Evolutionary conservation across 2,113 vertebrate genomes (phyloP).

Genomic region (Phodopus roborovskii): DNA sequence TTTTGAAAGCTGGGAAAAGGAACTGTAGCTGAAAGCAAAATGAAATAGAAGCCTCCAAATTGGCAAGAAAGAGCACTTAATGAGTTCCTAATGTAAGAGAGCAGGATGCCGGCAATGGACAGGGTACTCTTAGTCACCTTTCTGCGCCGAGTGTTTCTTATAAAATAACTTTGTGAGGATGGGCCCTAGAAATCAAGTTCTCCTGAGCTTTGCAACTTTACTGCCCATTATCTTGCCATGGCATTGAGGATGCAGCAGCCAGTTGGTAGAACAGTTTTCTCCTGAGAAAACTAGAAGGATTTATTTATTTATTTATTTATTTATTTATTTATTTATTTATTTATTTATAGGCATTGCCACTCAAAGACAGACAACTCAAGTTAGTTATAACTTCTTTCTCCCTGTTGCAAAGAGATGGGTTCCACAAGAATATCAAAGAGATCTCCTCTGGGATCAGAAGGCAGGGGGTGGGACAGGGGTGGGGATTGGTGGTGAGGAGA

Average conservation of each 20-base stretch:
- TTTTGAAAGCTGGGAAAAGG: slow-evolving; percentile 58
- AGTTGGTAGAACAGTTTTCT: slow-evolving; percentile 23
- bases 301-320: too few species aligned
- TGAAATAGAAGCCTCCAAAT: slow-evolving; percentile 45
- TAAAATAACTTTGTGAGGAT: slow-evolving; percentile 39
- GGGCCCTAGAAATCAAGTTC: neutral
- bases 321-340: neutral
- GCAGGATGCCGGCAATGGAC: neutral
- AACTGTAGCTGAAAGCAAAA: slow-evolving; percentile 66
- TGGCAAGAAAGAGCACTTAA: slow-evolving; percentile 43
- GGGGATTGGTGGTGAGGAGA: neutral
- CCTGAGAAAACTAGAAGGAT: slow-evolving; percentile 7
- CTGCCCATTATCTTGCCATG: neutral
- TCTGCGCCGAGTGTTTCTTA: slow-evolving; percentile 22
- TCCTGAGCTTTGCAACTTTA: neutral
- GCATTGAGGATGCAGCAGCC: neutral
- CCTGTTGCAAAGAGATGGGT: slow-evolving; percentile 10
- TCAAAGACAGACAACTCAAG: slow-evolving; percentile 53
- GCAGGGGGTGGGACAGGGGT: neutral
- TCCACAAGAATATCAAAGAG: slow-evolving; percentile 9
- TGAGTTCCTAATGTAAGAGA: slow-evolving; percentile 52
- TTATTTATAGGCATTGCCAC: slow-evolving; percentile 31
- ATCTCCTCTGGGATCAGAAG: neutral
- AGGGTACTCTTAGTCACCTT: slow-evolving; percentile 36
- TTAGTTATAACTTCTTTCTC: slow-evolving; percentile 25